Conservation (phyloP, 2,113 vertebrate genomes). For the Alethe castanea region DNA sequence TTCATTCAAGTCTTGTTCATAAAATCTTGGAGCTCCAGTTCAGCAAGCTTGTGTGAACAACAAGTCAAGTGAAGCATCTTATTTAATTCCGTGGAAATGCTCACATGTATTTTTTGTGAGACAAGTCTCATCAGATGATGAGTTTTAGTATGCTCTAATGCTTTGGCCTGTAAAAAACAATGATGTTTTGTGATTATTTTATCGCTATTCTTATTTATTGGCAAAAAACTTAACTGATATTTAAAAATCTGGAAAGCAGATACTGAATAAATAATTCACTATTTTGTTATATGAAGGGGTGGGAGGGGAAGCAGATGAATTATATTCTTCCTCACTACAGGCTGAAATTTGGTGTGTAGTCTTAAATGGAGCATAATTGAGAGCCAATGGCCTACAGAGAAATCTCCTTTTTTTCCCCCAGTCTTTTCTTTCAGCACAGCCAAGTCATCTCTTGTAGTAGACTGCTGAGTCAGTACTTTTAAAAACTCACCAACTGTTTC, state of each 20-base stretch:
- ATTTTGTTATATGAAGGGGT: not conserved
- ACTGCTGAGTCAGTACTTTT: slow-evolving; percentile 48
- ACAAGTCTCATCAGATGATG: not conserved
- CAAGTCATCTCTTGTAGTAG: slow-evolving; percentile 14
- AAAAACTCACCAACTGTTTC: slow-evolving; percentile 29
- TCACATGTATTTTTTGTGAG: not conserved
- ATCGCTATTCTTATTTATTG: not conserved
- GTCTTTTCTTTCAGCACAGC: not conserved
- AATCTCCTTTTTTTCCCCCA: rapidly evolving
- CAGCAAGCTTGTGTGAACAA: not conserved
- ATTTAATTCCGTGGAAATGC: not conserved
- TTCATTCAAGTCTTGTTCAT: not conserved
- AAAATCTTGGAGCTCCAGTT: not conserved
- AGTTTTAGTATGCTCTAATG: not conserved
- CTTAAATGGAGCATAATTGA: not conserved
- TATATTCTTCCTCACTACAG: not conserved
- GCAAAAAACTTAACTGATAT: not conserved
- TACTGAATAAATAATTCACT: not conserved
- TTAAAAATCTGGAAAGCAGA: slow-evolving; percentile 9
- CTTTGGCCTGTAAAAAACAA: not conserved
- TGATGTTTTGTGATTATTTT: not conserved
- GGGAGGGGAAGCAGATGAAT: not conserved
- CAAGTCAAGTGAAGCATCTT: not conserved
- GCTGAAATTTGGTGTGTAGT: not conserved
- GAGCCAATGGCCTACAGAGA: not conserved